These are phyloP conservation scores for Metopia argyrocephala DNA, from an alignment of 2,888 invertebrate genomes.

Conservation along the genomic window DNA sequence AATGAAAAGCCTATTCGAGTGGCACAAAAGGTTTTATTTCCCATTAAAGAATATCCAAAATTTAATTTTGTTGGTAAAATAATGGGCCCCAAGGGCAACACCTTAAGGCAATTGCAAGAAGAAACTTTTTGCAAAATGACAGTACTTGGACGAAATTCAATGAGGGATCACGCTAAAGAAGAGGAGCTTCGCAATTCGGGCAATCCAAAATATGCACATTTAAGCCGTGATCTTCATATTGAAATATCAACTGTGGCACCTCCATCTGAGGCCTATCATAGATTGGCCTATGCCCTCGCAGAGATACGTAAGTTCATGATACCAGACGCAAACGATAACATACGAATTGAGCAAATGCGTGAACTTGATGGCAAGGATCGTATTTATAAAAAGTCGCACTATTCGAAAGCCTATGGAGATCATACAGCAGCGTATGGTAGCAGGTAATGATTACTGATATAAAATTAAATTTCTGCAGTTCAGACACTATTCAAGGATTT, in stretches of 20 bases:
- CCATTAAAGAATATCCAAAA: conserved; percentile 77
- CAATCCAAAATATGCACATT: conserved; percentile 94
- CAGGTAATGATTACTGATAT: conserved; percentile 67
- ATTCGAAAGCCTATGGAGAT: conserved; percentile 74
- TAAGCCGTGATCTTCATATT: conserved; percentile 93
- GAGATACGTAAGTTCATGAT: conserved; percentile 89
- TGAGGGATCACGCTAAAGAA: conserved; percentile 96
- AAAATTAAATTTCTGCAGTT: neutral
- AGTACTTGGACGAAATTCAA: conserved; percentile 93
- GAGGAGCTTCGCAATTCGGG: conserved; percentile 92
- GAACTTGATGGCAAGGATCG: conserved; percentile 77
- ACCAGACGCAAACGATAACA: conserved; percentile 81
- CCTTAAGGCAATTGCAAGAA: conserved; percentile 93
- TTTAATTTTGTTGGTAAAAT: conserved; percentile 97
- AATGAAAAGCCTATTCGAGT: conserved; percentile 77
- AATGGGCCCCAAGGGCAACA: conserved; percentile 95
- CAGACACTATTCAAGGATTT: neutral
- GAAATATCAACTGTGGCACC: conserved; percentile 95
- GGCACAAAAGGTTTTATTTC: conserved; percentile 76
- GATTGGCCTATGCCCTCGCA: conserved; percentile 89
- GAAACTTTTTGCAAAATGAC: conserved; percentile 98
- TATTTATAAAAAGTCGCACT: conserved; percentile 75
- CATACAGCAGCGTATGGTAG: conserved; percentile 71
- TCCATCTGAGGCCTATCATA: conserved; percentile 92
- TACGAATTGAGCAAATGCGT: conserved; percentile 75